Base-by-base conservation (phyloP, 2,797 vertebrate species). In the Paratrypauchen microcephalus region DNA sequence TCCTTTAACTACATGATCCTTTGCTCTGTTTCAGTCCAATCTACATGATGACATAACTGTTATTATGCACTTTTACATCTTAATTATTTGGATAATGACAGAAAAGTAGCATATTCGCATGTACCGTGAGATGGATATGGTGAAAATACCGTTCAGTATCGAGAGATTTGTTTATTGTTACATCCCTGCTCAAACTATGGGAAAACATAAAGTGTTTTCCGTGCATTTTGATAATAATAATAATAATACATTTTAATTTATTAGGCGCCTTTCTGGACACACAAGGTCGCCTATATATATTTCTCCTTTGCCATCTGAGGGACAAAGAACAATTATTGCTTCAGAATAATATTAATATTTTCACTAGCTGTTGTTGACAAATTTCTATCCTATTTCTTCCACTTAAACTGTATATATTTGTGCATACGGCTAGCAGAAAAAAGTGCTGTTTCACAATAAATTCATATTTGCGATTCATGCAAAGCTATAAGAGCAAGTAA, bases 171-270 rank as follows among this genome's bases (percentile, higher is more conserved):
- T 1, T 9, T 36, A 9, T 36, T 36, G 32, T 9, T 32, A 32
- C 32, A 8, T 32, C 7, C 32, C 32, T 36, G 7, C 3, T 75
- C 57, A 84, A 82, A 81, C 69, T 81, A 83, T 76, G 11, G 67
- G 62, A 18, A 62, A 87, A 74, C 76, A 83, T 41, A 71, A 72
- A 80, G 78, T 80, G 67, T 59, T 73, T 57, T 73, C 59, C 55
- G 72, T 67, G 67, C 68, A 71, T 78, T 77, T 47, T 65, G 69
- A 66, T 64, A n/a, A n/a, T n/a, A n/a, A n/a, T n/a, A n/a, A n/a
- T n/a, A n/a, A n/a, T n/a, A n/a, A n/a, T n/a, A n/a, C n/a, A n/a
- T n/a, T n/a, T n/a, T n/a, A n/a, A n/a, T n/a, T n/a, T n/a, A n/a
- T n/a, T n/a, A n/a, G n/a, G n/a, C n/a, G n/a, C n/a, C n/a, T n/a